A percentile compares a stretch with the other conserved stretches of the same genome.
Conservation (phyloP, 2,797 vertebrate genomes). For the Agapornis canus region DNA sequence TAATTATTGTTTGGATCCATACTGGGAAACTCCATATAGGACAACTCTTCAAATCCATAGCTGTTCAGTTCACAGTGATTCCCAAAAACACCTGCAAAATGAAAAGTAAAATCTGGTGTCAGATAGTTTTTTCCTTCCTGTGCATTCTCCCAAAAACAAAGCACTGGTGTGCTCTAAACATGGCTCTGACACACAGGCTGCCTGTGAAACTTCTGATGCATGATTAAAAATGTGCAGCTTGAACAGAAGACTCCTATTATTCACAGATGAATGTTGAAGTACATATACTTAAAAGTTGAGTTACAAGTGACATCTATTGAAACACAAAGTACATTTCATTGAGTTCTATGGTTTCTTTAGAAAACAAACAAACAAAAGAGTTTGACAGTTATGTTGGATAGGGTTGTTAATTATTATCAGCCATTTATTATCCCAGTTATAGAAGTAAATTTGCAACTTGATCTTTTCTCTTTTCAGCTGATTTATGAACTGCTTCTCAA, state of each 20-base stretch:
- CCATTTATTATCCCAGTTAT: neutral
- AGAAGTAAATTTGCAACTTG: neutral
- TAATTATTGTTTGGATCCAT: conserved; percentile 99
- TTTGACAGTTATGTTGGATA: neutral
- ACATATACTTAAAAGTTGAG: neutral
- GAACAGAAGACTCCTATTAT: neutral
- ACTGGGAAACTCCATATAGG: conserved; percentile 98
- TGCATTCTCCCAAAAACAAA: neutral
- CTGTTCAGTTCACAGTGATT: conserved; percentile 98
- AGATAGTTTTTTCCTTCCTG: neutral
- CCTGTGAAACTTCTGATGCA: neutral
- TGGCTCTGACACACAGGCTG: neutral
- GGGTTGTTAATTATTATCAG: neutral
- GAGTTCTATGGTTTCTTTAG: neutral
- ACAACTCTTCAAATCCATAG: conserved; percentile 96
- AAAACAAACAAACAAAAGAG: neutral
- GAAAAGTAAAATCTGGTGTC: neutral
- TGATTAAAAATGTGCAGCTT: neutral
- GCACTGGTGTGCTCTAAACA: neutral
- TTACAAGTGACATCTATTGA: neutral
- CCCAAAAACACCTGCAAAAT: conserved; percentile 90
- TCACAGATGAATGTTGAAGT: neutral
- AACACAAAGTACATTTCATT: neutral
- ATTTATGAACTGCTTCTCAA: conserved; percentile 7
- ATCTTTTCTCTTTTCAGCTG: neutral